phyloP scores from a whole-genome alignment of 2,888 invertebrate species.

The Dynastes tityus region DNA sequence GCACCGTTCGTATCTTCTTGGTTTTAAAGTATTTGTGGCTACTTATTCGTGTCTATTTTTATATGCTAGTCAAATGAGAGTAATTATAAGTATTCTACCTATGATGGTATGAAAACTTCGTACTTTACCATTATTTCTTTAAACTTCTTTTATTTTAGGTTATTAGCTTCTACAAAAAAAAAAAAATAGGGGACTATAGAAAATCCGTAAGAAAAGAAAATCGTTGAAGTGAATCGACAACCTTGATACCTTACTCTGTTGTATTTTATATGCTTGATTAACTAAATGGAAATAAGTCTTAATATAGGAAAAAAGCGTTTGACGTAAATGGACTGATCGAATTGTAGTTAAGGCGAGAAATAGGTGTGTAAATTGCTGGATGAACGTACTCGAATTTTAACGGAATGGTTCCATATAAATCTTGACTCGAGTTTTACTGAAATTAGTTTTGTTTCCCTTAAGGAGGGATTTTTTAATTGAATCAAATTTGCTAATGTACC shows the following conservation, averaged over 20 bases:
- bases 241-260: constrained; percentile 22
- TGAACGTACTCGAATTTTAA: constrained; percentile 3
- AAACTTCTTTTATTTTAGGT: neutral
- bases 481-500: neutral
- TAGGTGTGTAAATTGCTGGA: neutral
- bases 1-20: no score
- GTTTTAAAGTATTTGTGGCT: no score
- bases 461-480: neutral
- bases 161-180: neutral
- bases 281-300: constrained; percentile 15
- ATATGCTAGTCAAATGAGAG: neutral
- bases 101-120: neutral
- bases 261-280: constrained; percentile 34
- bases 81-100: neutral
- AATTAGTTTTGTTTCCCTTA: neutral
- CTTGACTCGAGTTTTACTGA: neutral
- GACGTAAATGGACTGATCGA: constrained; percentile 14
- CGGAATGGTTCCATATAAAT: neutral
- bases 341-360: neutral
- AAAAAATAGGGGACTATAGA: neutral
- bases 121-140: neutral
- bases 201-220: neutral
- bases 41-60: neutral
- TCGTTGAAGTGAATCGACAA: constrained; percentile 8
- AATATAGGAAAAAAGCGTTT: constrained; percentile 9